Conservation (phyloP, 1,140 invertebrate species). For the Diabrotica undecimpunctata region DNA sequence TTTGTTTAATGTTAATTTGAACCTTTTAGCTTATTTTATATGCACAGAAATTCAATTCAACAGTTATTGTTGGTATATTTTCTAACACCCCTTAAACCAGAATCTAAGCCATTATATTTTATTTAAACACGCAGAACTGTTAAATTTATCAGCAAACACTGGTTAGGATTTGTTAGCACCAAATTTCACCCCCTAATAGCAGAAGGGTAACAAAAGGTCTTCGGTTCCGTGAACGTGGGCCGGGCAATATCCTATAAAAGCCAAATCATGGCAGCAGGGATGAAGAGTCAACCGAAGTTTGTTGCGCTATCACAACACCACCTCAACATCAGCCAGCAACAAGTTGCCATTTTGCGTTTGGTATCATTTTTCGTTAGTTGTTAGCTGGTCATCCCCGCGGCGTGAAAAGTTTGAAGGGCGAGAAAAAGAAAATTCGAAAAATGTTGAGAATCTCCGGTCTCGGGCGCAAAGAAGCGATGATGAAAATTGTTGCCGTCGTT, state of each 20-base stretch:
- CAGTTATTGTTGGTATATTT: too few relatives aligned
- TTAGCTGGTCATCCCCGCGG: conserved; percentile 4
- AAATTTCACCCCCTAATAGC: background rate
- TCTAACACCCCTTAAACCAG: too few relatives aligned
- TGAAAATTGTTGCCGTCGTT: conserved; percentile 21
- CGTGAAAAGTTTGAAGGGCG: conserved; percentile 16
- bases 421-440: conserved; percentile 8
- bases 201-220: background rate
- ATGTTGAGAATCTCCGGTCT: conserved; percentile 24
- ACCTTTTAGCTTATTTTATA: too few relatives aligned
- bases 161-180: too few relatives aligned
- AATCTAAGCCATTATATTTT: too few relatives aligned
- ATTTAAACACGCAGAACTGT: too few relatives aligned
- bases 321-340: conserved; percentile 9
- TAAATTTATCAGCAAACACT: too few relatives aligned
- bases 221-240: background rate
- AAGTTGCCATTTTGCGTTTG: conserved; percentile 23
- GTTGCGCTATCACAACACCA: conserved; percentile 10
- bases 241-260: conserved; percentile 25
- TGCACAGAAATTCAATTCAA: too few relatives aligned
- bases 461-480: conserved; percentile 8
- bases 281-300: conserved; percentile 19
- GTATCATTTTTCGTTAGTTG: conserved; percentile 9
- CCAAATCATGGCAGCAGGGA: conserved; percentile 13
- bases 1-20: too few relatives aligned